Conservation (phyloP, 2,888 invertebrate genomes). For the Dioctria linearis region DNA sequence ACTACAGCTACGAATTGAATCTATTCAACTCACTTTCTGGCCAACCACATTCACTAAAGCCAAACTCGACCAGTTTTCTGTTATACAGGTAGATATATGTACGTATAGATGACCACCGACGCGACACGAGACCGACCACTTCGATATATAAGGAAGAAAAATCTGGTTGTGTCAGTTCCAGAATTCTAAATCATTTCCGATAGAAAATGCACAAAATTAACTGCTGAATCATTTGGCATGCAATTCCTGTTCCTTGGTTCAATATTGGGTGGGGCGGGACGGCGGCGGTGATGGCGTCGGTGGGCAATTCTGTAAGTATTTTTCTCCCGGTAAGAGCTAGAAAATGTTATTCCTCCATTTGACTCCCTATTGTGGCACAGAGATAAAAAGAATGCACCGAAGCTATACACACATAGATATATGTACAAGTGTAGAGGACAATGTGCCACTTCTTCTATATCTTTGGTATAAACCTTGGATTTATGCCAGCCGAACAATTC, state of each 20-base stretch:
- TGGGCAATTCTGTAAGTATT: constrained; percentile 14
- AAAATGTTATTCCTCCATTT: constrained; percentile 47
- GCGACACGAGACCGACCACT: not conserved
- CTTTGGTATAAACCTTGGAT: constrained; percentile 26
- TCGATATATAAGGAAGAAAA: constrained; percentile 4
- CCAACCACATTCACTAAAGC: no score
- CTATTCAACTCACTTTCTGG: no score
- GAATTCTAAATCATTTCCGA: constrained; percentile 45
- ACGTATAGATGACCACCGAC: not conserved
- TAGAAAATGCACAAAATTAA: constrained; percentile 47
- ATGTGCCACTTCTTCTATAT: constrained; percentile 33
- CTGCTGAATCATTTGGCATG: constrained; percentile 48
- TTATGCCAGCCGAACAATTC: constrained; percentile 27
- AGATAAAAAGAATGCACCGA: constrained; percentile 18
- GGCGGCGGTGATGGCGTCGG: no score
- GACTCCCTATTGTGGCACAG: constrained; percentile 26
- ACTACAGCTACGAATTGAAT: no score
- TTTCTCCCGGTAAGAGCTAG: constrained; percentile 32
- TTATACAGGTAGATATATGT: no score
- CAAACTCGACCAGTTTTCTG: no score
- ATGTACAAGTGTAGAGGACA: constrained; percentile 14
- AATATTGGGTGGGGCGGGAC: not conserved
- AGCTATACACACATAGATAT: no score
- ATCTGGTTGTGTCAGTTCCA: constrained; percentile 42
- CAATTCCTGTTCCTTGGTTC: constrained; percentile 8